Base-by-base conservation (phyloP, 1,140 invertebrate genomes). In the Asbolus verrucosus region DNA sequence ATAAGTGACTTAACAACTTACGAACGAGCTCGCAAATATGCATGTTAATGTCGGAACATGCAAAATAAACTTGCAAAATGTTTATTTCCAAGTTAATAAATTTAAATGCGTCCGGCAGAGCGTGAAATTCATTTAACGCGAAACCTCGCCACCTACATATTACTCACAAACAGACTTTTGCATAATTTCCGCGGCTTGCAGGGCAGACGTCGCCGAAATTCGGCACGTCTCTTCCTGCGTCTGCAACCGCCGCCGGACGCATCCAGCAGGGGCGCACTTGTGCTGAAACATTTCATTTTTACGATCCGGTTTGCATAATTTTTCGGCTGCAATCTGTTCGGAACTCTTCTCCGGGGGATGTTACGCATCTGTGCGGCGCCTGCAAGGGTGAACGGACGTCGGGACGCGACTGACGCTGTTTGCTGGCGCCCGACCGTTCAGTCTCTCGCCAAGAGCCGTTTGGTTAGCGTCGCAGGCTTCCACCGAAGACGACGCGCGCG, bases 351-450 rank as follows among this genome's bases (percentile, higher is more conserved):
- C 6, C 31, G 27, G 30, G 33, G 67, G 54, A 63, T 63, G 54
- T 63, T 69, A 69, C 67, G 67, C 67, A 69, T 62, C 67, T 41
- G 15, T 43, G 31, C 67, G 67, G 67, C 67, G 67, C 67, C 67
- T 69, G 59, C 21, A 33, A 69, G 67, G 67, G 67, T 69, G 67
- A 69, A 69, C 67, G 67, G 67, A 30, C 67, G 67, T 69, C 59
- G 65, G 41, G 27, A 50, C 65, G 65, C 24, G n/a, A 33, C 27
- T 41, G 67, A 46, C 54, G 54, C 59, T 36, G 43, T 24, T 59
- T 59, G 38, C 36, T 24, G 65, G 65, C 65, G 65, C 41, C 65
- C 24, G 18, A 43, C 24, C 6, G 13, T 43, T 67, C 67, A 69
- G 67, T 69, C 24, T 62, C 31, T 38, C 18, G 46, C 16, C 15